These are phyloP conservation scores for Phorcus lineatus DNA, from an alignment of 2,888 invertebrate genomes.

Conservation along the genomic window DNA sequence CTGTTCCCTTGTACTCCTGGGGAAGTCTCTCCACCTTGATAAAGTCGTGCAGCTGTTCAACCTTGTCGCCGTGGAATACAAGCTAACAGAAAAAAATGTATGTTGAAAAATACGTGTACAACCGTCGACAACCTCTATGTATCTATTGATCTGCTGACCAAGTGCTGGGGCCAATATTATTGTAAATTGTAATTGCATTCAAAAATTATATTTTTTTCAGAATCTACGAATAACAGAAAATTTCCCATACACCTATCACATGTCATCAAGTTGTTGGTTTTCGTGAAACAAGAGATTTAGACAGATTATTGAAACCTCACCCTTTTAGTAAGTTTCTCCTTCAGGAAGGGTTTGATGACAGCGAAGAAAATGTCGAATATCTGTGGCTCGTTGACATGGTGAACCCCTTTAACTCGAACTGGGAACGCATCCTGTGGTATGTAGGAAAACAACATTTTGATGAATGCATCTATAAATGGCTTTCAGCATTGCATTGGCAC, in stretches of 20 bases:
- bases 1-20: slow-evolving; percentile 79
- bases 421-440: slow-evolving; percentile 86
- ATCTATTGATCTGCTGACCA: too few relatives aligned
- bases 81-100: slow-evolving; percentile 69
- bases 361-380: slow-evolving; percentile 93
- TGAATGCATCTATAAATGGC: too few relatives aligned
- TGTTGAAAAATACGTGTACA: too few relatives aligned
- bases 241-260: too few relatives aligned
- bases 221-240: too few relatives aligned
- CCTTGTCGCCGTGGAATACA: slow-evolving; percentile 78
- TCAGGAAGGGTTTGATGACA: slow-evolving; percentile 91
- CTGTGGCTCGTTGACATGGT: slow-evolving; percentile 91
- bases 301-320: slow-evolving; percentile 73
- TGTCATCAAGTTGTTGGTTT: too few relatives aligned
- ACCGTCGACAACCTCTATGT: too few relatives aligned
- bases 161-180: too few relatives aligned
- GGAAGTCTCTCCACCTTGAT: slow-evolving; percentile 79
- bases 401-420: slow-evolving; percentile 88
- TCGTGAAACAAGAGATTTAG: too few relatives aligned
- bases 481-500: too few relatives aligned
- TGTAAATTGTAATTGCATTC: too few relatives aligned
- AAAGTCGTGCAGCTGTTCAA: slow-evolving; percentile 76
- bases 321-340: slow-evolving; percentile 88
- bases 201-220: too few relatives aligned
- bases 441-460: background rate